Conservation (phyloP, 2,797 vertebrate genomes). For the Iguana delicatissima region DNA sequence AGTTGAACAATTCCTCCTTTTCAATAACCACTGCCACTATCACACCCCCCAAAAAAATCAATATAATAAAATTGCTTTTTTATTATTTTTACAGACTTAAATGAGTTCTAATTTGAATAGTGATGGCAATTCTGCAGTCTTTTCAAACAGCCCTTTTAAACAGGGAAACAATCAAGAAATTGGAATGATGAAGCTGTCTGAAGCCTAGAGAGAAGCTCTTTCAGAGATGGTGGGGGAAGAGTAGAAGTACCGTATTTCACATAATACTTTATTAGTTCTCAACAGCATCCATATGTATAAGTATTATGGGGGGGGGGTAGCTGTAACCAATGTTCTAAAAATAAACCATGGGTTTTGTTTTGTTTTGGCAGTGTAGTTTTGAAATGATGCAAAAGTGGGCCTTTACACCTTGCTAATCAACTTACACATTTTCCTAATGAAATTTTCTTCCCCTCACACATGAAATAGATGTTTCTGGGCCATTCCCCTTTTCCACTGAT, state of each 20-base stretch:
- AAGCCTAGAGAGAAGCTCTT: not conserved
- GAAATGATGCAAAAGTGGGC: not conserved
- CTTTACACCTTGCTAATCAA: not conserved
- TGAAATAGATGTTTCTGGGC: not conserved
- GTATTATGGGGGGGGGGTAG: not conserved
- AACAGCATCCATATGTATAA: not conserved
- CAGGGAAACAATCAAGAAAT: slow-evolving; percentile 15
- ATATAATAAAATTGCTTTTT: slow-evolving; percentile 5
- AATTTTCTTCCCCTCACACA: no score
- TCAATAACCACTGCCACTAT: not conserved
- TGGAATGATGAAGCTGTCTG: not conserved
- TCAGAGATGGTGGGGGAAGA: not conserved
- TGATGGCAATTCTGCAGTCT: slow-evolving; percentile 15
- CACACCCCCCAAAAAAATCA: not conserved
- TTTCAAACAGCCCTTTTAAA: not conserved
- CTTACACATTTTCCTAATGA: no score
- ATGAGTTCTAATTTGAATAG: not conserved
- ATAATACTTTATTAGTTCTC: not conserved
- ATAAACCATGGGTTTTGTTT: not conserved
- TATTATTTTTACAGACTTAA: not conserved
- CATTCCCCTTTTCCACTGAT: not conserved
- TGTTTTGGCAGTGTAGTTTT: not conserved
- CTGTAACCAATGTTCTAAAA: not conserved
- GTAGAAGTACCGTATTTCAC: not conserved
- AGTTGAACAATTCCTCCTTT: slow-evolving; percentile 12